A percentile compares a stretch with the other conserved stretches of the same genome.
Evolutionary conservation across 2,797 vertebrate genomes (phyloP).

Genomic region (Sebastes glaucus): DNA sequence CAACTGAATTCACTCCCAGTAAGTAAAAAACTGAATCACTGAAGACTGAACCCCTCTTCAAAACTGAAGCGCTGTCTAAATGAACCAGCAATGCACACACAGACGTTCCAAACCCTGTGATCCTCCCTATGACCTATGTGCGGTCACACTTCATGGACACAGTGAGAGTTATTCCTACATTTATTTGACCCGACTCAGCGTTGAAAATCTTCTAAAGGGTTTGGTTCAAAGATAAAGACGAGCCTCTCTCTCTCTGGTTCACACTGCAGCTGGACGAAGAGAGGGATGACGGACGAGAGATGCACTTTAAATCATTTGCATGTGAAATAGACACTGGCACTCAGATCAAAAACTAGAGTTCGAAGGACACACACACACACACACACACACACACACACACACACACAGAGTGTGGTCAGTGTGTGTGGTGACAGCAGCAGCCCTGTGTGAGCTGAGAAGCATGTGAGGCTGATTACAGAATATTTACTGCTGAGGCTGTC

Average conservation of each 20-base stretch:
- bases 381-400: neutral
- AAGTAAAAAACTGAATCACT: neutral
- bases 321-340: conserved; percentile 68
- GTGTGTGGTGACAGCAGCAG: conserved; percentile 37
- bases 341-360: conserved; percentile 59
- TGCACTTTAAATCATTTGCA: conserved; percentile 65
- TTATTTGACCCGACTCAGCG: conserved; percentile 4
- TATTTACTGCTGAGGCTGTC: conserved; percentile 49
- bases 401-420: conserved; percentile 7
- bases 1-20: neutral
- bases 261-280: conserved; percentile 57
- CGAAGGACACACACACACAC: conserved; percentile 1
- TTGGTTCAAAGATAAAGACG: conserved; percentile 35
- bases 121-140: neutral
- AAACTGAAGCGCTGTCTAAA: neutral
- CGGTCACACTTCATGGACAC: neutral
- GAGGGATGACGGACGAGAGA: conserved; percentile 21
- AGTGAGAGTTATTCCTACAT: neutral
- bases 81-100: neutral
- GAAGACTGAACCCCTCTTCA: neutral
- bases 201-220: neutral
- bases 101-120: neutral
- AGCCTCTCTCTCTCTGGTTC: conserved; percentile 4
- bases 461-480: conserved; percentile 57
- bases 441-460: conserved; percentile 36